phyloP scores from a whole-genome alignment of 2,888 invertebrate genomes.

The Nemotelus nigrinus region DNA sequence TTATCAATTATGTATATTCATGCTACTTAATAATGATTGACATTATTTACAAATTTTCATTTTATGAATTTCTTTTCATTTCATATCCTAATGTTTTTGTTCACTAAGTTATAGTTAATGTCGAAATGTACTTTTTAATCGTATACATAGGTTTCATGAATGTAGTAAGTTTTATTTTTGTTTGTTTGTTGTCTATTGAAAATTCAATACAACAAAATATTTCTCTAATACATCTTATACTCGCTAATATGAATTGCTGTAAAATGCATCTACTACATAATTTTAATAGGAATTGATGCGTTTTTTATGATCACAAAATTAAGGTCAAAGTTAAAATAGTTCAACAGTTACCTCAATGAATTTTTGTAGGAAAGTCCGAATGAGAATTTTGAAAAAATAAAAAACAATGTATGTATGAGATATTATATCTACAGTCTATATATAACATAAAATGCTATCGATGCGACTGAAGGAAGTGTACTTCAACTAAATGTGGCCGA shows the following conservation, averaged over 20 bases:
- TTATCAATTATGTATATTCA: neutral
- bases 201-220: conserved; percentile 25
- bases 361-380: neutral
- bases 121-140: conserved; percentile 35
- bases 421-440: neutral
- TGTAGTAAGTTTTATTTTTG: conserved; percentile 15
- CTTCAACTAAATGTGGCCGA: too few species aligned
- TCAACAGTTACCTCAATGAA: neutral
- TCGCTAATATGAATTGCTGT: conserved; percentile 5
- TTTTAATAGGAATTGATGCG: conserved; percentile 19
- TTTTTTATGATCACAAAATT: conserved; percentile 27
- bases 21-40: conserved; percentile 8
- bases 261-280: conserved; percentile 23
- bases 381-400: neutral
- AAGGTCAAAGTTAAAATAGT: conserved; percentile 7
- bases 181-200: conserved; percentile 9
- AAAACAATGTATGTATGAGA: neutral
- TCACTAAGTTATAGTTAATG: conserved; percentile 13
- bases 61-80: conserved; percentile 25
- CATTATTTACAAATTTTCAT: conserved; percentile 33
- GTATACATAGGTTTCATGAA: conserved; percentile 33
- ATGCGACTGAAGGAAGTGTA: too few species aligned
- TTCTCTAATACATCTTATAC: conserved; percentile 13
- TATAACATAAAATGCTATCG: neutral
- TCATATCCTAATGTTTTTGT: neutral